These are phyloP conservation scores for Tiaroga cobitis DNA, from an alignment of 2,797 vertebrate species.

Conservation along the genomic window DNA sequence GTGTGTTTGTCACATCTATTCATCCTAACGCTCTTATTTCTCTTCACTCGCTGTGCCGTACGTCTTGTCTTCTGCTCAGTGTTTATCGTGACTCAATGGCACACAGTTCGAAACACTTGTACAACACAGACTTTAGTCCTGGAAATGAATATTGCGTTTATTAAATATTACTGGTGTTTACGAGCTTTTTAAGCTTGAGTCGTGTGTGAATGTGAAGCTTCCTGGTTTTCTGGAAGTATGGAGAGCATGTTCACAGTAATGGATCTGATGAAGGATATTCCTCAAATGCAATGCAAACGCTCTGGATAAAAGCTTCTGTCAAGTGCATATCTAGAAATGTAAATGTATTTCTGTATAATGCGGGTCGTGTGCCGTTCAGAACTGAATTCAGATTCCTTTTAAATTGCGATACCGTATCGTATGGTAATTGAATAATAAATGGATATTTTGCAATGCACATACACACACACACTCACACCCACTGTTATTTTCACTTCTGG, in stretches of 20 bases:
- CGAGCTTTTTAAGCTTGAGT: background rate
- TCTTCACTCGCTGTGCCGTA: background rate
- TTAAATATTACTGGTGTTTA: background rate
- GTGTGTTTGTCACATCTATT: slow-evolving; percentile 35
- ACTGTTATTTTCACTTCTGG: too few relatives aligned
- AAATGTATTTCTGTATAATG: background rate
- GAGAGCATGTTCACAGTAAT: background rate
- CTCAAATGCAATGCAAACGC: background rate
- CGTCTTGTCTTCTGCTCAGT: slow-evolving; percentile 8
- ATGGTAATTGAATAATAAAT: too few relatives aligned
- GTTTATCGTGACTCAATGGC: background rate
- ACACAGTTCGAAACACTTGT: background rate
- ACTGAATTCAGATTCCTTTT: too few relatives aligned
- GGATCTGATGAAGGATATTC: too few relatives aligned
- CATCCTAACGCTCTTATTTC: slow-evolving; percentile 1
- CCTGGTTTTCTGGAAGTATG: slow-evolving; percentile 17
- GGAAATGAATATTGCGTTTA: background rate
- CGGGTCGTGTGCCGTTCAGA: background rate
- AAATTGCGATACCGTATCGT: too few relatives aligned
- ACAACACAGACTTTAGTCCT: background rate
- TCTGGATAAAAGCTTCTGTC: background rate
- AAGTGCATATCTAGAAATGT: too few relatives aligned
- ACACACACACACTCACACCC: too few relatives aligned
- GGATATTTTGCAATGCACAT: too few relatives aligned
- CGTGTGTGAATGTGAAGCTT: background rate